phyloP scores from a whole-genome alignment of 2,888 invertebrate species.

The Pachydiplax longipennis region DNA sequence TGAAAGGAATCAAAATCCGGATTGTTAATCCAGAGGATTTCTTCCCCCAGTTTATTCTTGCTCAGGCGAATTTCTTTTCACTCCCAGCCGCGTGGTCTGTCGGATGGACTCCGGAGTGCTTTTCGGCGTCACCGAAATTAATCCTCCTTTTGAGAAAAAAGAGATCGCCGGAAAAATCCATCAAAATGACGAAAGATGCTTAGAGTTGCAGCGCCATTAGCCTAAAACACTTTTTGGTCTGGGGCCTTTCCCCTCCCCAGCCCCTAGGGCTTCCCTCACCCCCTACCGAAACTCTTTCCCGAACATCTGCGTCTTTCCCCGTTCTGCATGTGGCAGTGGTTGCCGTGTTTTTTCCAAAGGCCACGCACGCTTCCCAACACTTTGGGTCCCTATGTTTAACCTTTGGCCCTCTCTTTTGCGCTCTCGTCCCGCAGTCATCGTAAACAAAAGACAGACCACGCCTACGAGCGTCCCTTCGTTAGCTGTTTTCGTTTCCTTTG shows the following conservation, averaged over 20 bases:
- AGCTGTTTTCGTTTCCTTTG: background rate
- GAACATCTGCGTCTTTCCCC: background rate
- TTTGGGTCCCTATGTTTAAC: background rate
- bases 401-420: background rate
- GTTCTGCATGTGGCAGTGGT: background rate
- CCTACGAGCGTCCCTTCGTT: background rate
- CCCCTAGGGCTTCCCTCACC: background rate
- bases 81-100: too few relatives aligned
- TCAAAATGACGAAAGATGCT: background rate
- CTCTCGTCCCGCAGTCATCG: background rate
- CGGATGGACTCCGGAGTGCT: background rate
- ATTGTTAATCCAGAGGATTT: too few relatives aligned
- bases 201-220: background rate
- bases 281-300: background rate
- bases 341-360: background rate
- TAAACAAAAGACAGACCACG: background rate
- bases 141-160: background rate
- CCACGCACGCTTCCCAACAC: background rate
- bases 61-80: too few relatives aligned
- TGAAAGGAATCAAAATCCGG: too few relatives aligned
- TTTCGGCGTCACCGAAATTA: background rate
- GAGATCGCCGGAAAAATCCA: background rate
- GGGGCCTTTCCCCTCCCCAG: background rate
- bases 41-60: too few relatives aligned
- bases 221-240: background rate